A percentile compares a stretch with the other conserved stretches of the same genome.
phyloP scores from a whole-genome alignment of 2,797 vertebrate species.

The Anas bernieri region DNA sequence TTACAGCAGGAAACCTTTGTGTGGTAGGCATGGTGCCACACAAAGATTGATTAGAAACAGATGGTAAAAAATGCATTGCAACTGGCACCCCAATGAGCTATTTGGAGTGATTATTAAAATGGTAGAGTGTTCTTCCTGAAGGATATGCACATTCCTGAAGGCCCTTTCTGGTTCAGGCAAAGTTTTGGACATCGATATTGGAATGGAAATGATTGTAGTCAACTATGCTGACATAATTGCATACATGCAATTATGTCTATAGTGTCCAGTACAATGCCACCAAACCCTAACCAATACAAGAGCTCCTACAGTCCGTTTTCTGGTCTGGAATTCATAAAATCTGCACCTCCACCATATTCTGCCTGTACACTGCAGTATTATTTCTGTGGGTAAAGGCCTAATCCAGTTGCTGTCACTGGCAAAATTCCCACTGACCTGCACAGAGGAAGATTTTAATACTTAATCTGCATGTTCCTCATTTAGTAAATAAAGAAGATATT shows the following conservation, averaged over 20 bases:
- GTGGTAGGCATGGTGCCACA: slow-evolving; percentile 24
- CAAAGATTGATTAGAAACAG: slow-evolving; percentile 51
- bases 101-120: slow-evolving; percentile 4
- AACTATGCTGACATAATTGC: not conserved
- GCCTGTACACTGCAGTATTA: not conserved
- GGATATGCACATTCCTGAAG: not conserved
- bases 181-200: not conserved
- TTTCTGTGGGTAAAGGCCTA: not conserved
- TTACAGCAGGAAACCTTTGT: slow-evolving; percentile 21
- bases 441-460: not conserved
- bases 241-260: not conserved
- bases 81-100: not conserved
- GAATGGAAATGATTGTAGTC: not conserved
- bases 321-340: not conserved
- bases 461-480: slow-evolving; percentile 6
- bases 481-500: slow-evolving; percentile 1
- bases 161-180: not conserved
- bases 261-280: not conserved
- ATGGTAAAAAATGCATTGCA: slow-evolving; percentile 31
- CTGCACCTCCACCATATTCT: not conserved
- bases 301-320: not conserved
- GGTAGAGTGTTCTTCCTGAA: not conserved
- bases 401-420: not conserved
- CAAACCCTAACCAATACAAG: not conserved
- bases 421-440: slow-evolving; percentile 9